Conservation (phyloP, 2,797 vertebrate genomes). For the Gastrophryne carolinensis region DNA sequence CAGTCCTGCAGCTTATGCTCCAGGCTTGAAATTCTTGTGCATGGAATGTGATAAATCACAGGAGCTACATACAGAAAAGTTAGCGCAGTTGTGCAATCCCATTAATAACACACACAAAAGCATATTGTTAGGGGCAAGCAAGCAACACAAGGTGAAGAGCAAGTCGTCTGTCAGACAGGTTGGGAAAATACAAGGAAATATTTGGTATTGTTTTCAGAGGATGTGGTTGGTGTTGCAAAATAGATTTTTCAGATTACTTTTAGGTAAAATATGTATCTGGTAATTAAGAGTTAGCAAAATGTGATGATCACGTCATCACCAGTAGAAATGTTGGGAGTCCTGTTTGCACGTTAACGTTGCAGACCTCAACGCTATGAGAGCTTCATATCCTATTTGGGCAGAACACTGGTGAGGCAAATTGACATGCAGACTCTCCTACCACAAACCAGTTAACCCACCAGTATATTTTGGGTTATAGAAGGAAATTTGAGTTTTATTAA, state of each 20-base stretch:
- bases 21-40: not conserved
- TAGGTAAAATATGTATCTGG: not conserved
- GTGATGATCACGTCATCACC: not conserved
- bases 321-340: not conserved
- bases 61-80: not conserved
- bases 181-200: not conserved
- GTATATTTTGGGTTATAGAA: too few species aligned
- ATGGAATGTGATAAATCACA: not conserved
- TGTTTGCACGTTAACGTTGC: too few species aligned
- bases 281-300: not conserved
- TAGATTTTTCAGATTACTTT: not conserved
- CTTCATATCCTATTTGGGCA: too few species aligned
- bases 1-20: too few species aligned
- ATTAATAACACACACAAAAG: not conserved
- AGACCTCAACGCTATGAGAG: too few species aligned
- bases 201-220: not conserved
- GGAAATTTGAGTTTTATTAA: too few species aligned
- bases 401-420: too few species aligned
- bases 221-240: not conserved
- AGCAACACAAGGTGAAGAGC: not conserved
- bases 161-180: not conserved
- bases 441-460: too few species aligned
- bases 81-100: not conserved
- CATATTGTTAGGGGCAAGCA: not conserved
- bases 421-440: too few species aligned